Evolutionary conservation across 2,113 vertebrate genomes (phyloP), one percentile per base, ranked within the genome.

Genomic region (Pelvicachromis taeniatus): DNA sequence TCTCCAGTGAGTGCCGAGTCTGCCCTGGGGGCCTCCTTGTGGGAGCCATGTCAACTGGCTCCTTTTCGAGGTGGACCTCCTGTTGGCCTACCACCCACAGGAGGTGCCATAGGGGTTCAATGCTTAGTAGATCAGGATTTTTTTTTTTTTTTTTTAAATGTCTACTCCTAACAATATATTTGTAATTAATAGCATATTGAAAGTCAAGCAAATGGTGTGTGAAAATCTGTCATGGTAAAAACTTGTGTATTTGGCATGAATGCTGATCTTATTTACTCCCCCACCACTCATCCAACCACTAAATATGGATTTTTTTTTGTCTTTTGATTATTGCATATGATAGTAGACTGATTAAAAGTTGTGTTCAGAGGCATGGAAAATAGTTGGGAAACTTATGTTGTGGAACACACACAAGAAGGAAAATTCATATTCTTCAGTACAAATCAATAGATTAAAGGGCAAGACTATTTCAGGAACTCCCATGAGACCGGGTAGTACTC

Each of bases 61-160:
- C 59, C 59, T 63, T 63, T 63, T 63, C 59, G 7, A 63, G 59
- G 17, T 63, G 59, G 10, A 21, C 59, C 33, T 38, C 19, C 33
- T 38, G 33, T 63, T 38, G 59, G 33, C 10, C 59, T 33, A 63
- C 10, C 31, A 63, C 59, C 10, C 59, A 21, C 10, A 63, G 33
- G 59, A 21, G 33, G 19, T 1, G 33, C 59, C 10, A 38, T 0
- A 63, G 19, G 33, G 59, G 10, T 63, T 38, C 0, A 19, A 33
- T 63, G 38, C 59, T 3, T 12, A 2, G 31, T 61, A 61, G 31
- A 61, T 35, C 0, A 35, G 29, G 1, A 59, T 1, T 31, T 4
- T 38, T 9, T 38, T 0, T 1, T 31, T 4, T 38, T 9, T 38
- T 0, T 40, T 58, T 58, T 9, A 0, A 0, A 0, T 14, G 19